Conservation (phyloP, 2,797 vertebrate species). For the Parotocinclus haroldoi region DNA sequence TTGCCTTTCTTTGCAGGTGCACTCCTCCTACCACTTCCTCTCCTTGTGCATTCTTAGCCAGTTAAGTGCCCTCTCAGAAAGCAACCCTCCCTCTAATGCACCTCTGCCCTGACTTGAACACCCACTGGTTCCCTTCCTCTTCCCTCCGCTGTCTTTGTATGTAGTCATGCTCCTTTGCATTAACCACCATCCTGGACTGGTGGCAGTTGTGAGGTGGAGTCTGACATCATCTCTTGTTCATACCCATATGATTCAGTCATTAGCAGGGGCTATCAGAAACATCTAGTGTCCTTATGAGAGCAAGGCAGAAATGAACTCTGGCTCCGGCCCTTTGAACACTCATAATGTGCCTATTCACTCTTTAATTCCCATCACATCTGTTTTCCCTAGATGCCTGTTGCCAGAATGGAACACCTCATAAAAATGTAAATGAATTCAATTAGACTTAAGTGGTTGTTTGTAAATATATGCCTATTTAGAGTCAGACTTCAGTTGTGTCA, state of each 20-base stretch:
- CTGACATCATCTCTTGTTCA: conserved; percentile 22
- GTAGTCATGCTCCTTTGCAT: conserved; percentile 55
- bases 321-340: conserved; percentile 43
- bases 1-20: conserved; percentile 53
- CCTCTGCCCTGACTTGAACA: conserved; percentile 53
- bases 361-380: conserved; percentile 51
- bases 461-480: conserved; percentile 50
- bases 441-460: conserved; percentile 50
- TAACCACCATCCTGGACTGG: conserved; percentile 50
- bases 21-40: conserved; percentile 34
- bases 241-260: conserved; percentile 45
- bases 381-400: conserved; percentile 50
- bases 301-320: conserved; percentile 46
- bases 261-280: conserved; percentile 41
- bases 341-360: conserved; percentile 54
- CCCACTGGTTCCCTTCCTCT: conserved; percentile 45
- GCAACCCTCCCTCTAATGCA: conserved; percentile 63
- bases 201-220: conserved; percentile 28
- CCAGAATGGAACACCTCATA: conserved; percentile 49
- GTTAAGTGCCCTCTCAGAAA: conserved; percentile 73
- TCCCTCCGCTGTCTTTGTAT: conserved; percentile 41
- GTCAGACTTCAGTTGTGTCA: conserved; percentile 38
- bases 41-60: conserved; percentile 59
- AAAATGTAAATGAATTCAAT: conserved; percentile 56
- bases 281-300: conserved; percentile 49